Evolutionary conservation across 2,113 vertebrate species (phyloP).

Genomic region (Mobula hypostoma): DNA sequence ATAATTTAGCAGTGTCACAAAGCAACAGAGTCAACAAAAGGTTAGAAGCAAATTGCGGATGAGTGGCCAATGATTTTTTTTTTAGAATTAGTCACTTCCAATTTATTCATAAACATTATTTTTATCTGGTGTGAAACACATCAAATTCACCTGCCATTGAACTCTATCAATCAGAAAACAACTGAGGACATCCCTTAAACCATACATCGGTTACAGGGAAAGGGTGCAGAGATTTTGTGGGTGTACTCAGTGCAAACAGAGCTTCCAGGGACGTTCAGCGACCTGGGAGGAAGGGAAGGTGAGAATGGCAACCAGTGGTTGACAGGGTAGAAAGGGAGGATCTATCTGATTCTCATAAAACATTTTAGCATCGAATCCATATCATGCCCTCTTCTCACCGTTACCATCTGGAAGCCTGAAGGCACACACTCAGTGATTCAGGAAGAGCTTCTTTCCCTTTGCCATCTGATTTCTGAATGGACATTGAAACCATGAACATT

Average conservation of each 20-base stretch:
- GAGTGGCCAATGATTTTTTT: background rate
- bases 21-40: background rate
- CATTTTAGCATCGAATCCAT: background rate
- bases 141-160: background rate
- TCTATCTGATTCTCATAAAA: background rate
- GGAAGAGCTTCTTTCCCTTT: too few relatives aligned
- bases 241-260: background rate
- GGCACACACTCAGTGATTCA: too few relatives aligned
- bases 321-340: background rate
- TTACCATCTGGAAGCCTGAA: too few relatives aligned
- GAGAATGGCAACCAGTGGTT: background rate
- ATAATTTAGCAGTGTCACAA: background rate
- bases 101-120: background rate
- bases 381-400: too few relatives aligned
- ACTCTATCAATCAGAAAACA: background rate
- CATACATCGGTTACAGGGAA: background rate
- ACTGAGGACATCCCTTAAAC: background rate
- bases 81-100: background rate
- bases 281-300: background rate
- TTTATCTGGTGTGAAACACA: background rate
- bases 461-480: too few relatives aligned
- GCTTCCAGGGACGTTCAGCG: background rate
- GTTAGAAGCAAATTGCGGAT: background rate
- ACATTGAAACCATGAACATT: too few relatives aligned
- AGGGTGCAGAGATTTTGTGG: background rate